Evolutionary conservation across 2,797 vertebrate genomes (phyloP).

Genomic region (Adrianichthys oophorus): DNA sequence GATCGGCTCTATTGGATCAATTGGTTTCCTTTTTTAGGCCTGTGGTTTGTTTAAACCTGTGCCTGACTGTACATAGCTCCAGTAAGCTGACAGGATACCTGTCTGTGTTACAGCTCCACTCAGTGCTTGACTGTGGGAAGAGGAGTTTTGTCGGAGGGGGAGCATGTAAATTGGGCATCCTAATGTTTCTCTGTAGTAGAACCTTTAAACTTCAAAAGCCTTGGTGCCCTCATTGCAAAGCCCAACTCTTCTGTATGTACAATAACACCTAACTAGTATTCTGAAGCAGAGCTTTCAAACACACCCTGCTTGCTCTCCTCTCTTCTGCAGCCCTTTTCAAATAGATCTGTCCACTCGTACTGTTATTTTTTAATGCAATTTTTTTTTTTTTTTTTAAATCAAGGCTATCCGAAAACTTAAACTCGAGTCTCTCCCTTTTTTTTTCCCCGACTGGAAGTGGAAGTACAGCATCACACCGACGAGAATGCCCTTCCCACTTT

Average conservation of each 20-base stretch:
- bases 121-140: constrained; percentile 41
- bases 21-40: constrained; percentile 55
- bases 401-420: constrained; percentile 7
- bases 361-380: constrained; percentile 16
- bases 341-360: constrained; percentile 40
- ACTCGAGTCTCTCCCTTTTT: constrained; percentile 7
- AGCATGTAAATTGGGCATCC: constrained; percentile 65
- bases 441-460: constrained; percentile 44
- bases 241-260: constrained; percentile 28
- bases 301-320: constrained; percentile 44
- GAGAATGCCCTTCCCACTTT: constrained; percentile 23
- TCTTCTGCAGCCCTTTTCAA: constrained; percentile 35
- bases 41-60: constrained; percentile 67
- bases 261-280: constrained; percentile 25
- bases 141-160: constrained; percentile 46
- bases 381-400: constrained; percentile 23
- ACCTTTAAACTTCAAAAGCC: constrained; percentile 51
- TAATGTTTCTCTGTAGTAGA: constrained; percentile 56
- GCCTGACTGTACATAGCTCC: constrained; percentile 73
- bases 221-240: constrained; percentile 47
- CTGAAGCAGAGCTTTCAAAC: constrained; percentile 36
- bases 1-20: constrained; percentile 60
- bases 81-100: constrained; percentile 60
- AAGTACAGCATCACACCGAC: constrained; percentile 13
- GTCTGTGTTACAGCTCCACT: constrained; percentile 58